A percentile compares a stretch with the other conserved stretches of the same genome.
Conservation (phyloP, 2,797 vertebrate genomes). For the Neopelma chrysocephalum region DNA sequence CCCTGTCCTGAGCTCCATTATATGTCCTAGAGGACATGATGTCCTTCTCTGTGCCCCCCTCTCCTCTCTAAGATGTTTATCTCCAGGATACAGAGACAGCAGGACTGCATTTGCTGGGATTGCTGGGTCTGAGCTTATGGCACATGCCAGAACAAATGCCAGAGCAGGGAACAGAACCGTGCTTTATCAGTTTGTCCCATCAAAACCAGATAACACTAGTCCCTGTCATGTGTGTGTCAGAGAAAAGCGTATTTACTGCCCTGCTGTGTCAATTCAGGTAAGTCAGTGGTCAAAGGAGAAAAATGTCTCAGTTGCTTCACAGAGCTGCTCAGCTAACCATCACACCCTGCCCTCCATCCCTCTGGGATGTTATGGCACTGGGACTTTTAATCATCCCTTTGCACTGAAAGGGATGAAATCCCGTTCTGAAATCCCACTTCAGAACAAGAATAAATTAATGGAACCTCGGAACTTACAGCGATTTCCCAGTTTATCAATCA, state of each 20-base stretch:
- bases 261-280: not conserved
- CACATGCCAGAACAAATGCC: not conserved
- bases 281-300: not conserved
- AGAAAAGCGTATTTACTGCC: not conserved
- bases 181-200: not conserved
- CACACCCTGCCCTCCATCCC: not conserved
- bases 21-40: not conserved
- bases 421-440: not conserved
- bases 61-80: not conserved
- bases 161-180: not conserved
- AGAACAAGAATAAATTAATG: not conserved
- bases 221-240: not conserved
- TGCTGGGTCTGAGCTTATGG: not conserved
- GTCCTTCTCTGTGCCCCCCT: not conserved
- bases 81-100: not conserved
- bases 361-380: not conserved
- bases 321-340: not conserved
- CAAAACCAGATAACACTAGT: not conserved
- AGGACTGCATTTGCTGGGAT: not conserved
- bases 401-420: not conserved
- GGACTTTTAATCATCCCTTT: not conserved
- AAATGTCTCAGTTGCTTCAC: not conserved
- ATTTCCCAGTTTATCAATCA: conserved; percentile 87
- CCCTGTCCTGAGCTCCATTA: not conserved
- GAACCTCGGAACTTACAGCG: conserved; percentile 73